A percentile compares a stretch with the other conserved stretches of the same genome.
phyloP scores from a whole-genome alignment of 1,140 invertebrate species.

The Aphelenchoides besseyi region DNA sequence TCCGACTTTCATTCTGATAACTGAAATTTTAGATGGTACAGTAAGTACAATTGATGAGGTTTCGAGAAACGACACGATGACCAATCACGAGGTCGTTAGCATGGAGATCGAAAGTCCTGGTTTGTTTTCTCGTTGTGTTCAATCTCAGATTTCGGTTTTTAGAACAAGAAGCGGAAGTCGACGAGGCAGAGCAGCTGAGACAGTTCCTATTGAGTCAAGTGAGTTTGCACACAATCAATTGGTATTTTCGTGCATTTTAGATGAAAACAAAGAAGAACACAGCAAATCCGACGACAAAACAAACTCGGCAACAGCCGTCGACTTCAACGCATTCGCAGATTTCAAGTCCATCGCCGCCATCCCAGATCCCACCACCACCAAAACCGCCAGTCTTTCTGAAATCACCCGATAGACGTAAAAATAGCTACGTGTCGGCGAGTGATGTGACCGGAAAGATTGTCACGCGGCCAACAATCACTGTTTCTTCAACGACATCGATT shows the following conservation, averaged over 20 bases:
- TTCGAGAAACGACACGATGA: too few species aligned
- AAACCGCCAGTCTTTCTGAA: not conserved
- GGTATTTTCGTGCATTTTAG: not conserved
- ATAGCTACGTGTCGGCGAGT: too few species aligned
- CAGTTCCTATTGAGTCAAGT: slow-evolving; percentile 8
- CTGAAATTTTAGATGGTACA: not conserved
- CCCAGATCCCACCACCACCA: slow-evolving; percentile 1
- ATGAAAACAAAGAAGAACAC: not conserved
- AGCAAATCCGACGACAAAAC: not conserved
- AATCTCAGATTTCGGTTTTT: too few species aligned
- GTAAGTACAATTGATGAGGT: too few species aligned
- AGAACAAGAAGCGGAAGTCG: not conserved
- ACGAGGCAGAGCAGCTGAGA: slow-evolving; percentile 5
- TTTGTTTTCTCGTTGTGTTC: too few species aligned
- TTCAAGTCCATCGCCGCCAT: not conserved
- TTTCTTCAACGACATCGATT: too few species aligned
- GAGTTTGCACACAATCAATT: not conserved
- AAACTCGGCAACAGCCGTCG: not conserved
- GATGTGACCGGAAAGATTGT: too few species aligned
- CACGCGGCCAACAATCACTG: too few species aligned
- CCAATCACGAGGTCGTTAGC: slow-evolving; percentile 14
- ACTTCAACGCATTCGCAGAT: too few species aligned
- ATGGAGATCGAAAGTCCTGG: slow-evolving; percentile 16
- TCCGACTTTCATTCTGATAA: not conserved
- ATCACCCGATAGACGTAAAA: too few species aligned